Percentiles rank a stretch among this genome's conserved stretches.
Conservation (phyloP, 2,113 vertebrate genomes). For the Ptychochromis oligacanthus region DNA sequence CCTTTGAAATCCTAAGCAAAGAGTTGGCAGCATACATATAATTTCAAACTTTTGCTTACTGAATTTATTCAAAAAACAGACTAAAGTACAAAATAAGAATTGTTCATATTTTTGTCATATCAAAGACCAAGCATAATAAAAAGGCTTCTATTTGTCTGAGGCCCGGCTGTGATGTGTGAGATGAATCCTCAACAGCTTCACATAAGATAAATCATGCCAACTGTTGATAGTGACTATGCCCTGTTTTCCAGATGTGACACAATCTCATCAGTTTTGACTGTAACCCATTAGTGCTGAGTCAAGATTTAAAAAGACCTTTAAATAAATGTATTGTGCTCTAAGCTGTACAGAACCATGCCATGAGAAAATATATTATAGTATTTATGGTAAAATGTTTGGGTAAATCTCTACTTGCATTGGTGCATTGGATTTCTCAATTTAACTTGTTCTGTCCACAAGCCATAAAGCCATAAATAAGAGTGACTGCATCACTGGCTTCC, state of each 20-base stretch:
- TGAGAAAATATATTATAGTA: not conserved
- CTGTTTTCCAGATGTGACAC: not conserved
- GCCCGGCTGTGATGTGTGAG: not conserved
- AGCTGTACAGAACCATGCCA: not conserved
- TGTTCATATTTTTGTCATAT: slow-evolving; percentile 10
- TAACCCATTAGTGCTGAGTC: not conserved
- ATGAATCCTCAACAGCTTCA: slow-evolving; percentile 22
- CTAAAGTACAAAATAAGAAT: not conserved
- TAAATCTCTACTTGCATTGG: not conserved
- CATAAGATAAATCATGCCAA: not conserved
- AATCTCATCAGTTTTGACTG: not conserved
- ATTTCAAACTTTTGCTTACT: not conserved
- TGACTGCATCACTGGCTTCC: not conserved
- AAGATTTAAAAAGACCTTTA: not conserved
- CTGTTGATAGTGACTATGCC: not conserved
- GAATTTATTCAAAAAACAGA: slow-evolving; percentile 1
- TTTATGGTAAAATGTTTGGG: not conserved
- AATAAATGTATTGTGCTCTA: not conserved
- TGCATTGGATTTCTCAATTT: not conserved
- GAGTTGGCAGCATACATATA: not conserved
- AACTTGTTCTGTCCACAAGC: not conserved
- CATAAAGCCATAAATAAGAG: not conserved
- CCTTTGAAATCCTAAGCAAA: slow-evolving; percentile 2
- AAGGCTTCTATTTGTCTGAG: not conserved
- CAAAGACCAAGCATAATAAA: not conserved